Conservation (phyloP, 2,797 vertebrate genomes). For the Coregonus ussuriensis region DNA sequence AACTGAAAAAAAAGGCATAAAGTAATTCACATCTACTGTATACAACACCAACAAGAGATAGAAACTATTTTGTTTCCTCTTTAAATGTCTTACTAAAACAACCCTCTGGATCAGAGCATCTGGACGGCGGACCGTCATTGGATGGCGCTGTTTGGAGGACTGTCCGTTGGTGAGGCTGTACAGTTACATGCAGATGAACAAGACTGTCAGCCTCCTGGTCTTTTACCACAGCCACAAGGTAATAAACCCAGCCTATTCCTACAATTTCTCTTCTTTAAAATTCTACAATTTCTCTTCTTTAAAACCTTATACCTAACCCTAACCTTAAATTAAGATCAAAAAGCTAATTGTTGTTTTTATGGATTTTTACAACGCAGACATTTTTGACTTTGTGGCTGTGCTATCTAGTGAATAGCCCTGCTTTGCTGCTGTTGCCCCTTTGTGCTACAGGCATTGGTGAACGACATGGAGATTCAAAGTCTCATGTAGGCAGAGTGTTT, state of each 20-base stretch:
- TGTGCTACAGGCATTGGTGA: not conserved
- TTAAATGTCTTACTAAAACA: slow-evolving; percentile 17
- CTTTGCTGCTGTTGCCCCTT: not conserved
- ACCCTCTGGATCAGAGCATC: not conserved
- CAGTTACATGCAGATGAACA: not conserved
- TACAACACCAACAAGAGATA: slow-evolving; percentile 50
- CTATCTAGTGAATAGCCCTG: too few species aligned
- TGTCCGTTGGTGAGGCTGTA: not conserved
- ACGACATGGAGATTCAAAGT: not conserved
- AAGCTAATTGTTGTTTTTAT: too few species aligned
- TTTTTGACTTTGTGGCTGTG: too few species aligned
- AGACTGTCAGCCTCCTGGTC: not conserved
- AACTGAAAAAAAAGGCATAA: slow-evolving; percentile 34
- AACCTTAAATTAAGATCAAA: too few species aligned
- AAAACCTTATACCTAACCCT: too few species aligned
- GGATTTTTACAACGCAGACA: too few species aligned
- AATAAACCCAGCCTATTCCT: too few species aligned
- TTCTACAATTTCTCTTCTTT: too few species aligned
- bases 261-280: too few species aligned
- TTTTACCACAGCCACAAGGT: not conserved
- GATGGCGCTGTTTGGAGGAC: slow-evolving; percentile 17
- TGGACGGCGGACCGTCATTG: not conserved
- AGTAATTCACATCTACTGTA: slow-evolving; percentile 49
- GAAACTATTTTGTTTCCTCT: slow-evolving; percentile 17
- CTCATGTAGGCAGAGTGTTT: not conserved